Conservation (phyloP, 2,888 invertebrate species). For the Agonopterix arenella region DNA sequence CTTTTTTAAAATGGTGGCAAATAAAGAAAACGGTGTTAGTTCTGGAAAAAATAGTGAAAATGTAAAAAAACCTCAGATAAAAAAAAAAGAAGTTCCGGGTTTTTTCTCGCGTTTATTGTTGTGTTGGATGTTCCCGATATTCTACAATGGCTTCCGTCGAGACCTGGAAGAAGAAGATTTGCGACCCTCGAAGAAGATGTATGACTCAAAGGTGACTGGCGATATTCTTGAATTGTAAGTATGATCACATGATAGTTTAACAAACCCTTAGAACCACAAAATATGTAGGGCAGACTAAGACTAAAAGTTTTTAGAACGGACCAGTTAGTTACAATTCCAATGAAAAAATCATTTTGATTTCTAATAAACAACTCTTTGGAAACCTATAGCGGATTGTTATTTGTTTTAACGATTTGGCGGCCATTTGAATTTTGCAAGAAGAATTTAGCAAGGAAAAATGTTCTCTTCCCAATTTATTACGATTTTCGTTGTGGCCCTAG, state of each 20-base stretch:
- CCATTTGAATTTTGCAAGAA: no score
- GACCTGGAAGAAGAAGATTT: constrained; percentile 85
- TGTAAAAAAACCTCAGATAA: constrained; percentile 11
- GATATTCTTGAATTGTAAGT: constrained; percentile 80
- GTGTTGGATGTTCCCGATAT: constrained; percentile 87
- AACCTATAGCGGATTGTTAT: no score
- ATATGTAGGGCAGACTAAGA: no score
- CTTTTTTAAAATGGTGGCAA: constrained; percentile 9
- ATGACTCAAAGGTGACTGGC: constrained; percentile 82
- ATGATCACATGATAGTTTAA: not conserved
- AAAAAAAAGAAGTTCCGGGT: constrained; percentile 40
- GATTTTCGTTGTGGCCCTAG: no score
- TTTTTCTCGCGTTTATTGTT: constrained; percentile 79
- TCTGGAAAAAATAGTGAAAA: constrained; percentile 14
- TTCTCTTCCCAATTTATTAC: no score
- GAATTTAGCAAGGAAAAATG: no score
- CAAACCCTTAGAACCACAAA: no score
- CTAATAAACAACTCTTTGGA: no score
- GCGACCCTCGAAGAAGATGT: constrained; percentile 81
- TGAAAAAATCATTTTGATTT: no score
- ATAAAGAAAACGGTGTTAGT: constrained; percentile 15
- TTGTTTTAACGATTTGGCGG: no score
- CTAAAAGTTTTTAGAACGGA: no score
- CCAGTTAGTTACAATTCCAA: no score
- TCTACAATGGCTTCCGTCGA: constrained; percentile 84